Conservation (phyloP, 2,888 invertebrate species). For the Ommatoiulus sabulosus region DNA sequence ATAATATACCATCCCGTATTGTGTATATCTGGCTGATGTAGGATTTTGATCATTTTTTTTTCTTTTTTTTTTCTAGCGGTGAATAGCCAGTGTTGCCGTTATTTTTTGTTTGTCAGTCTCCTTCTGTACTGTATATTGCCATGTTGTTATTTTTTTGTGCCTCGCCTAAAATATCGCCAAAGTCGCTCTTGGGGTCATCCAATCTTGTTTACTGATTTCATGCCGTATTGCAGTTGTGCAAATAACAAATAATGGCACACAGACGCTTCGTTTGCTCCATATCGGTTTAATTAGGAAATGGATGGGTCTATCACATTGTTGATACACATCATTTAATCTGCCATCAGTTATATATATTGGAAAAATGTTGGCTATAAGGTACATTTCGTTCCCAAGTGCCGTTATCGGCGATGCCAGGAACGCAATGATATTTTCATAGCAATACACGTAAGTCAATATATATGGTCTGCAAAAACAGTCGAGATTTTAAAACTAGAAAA, state of each 20-base stretch:
- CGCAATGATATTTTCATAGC: too few relatives aligned
- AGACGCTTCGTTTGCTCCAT: not conserved
- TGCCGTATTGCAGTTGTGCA: not conserved
- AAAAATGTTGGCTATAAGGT: not conserved
- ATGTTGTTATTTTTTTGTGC: not conserved
- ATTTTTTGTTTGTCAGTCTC: not conserved
- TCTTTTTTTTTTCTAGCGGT: not conserved
- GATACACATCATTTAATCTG: slow-evolving; percentile 39
- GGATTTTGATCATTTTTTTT: slow-evolving; percentile 14
- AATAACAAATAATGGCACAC: slow-evolving; percentile 7
- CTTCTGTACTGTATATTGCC: not conserved
- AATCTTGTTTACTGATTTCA: slow-evolving; percentile 32
- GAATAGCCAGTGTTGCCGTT: slow-evolving; percentile 14
- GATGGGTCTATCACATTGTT: not conserved
- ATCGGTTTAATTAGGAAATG: not conserved
- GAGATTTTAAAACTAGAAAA: too few relatives aligned
- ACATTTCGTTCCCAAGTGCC: too few relatives aligned
- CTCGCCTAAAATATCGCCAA: not conserved
- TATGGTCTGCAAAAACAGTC: too few relatives aligned
- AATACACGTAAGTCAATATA: too few relatives aligned
- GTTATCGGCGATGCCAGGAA: too few relatives aligned
- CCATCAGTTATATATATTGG: not conserved
- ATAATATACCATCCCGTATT: not conserved
- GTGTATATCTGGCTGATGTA: slow-evolving; percentile 8
- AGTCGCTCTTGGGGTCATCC: slow-evolving; percentile 17